Evolutionary conservation across 2,888 invertebrate species (phyloP), one percentile per base, ranked within the genome.

Genomic region (Heliothis peltigera): DNA sequence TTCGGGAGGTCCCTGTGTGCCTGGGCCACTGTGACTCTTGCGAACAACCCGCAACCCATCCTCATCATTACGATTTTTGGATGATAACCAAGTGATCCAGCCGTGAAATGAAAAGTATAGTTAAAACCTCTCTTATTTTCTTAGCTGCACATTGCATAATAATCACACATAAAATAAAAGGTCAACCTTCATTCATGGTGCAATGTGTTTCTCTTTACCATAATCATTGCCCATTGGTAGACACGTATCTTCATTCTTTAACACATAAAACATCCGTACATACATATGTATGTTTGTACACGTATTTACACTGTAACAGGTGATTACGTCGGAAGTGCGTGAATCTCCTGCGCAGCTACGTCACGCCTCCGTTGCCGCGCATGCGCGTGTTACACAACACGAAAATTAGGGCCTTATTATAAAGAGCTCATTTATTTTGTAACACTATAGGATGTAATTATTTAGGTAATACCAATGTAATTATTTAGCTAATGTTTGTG

Each of bases 321-420:
- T 74, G 64, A 68, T 79, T 77, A 71, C 70, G 67, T 84, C 77
- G 84, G 83, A 84, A 82, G 81, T 81, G 77, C 77, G 62, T 77
- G 56, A 63, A 69, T 75, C 78, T 80, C 52, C 17, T 32, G 70
- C 62, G 69, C 63, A 59, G 55, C 58, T 56, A 25, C 74, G 75
- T 75, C 71, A 80, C 65, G 67, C 67, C 53, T 51, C 61, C 58
- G 54, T 59, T 62, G 59, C n/a, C 64, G 46, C 79, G 55, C 73
- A 74, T 69, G 65, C 59, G 65, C 48, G 51, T 7, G 10, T 80
- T 80, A 80, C 70, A 42, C 81, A 82, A 80, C 58, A n/a, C 39
- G 22, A 22, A 65, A 70, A 75, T 75, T 70, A 78, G 75, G 72
- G 55, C 51, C 56, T 39, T 60, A 72, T 75, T 72, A 75, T 65